Evolutionary conservation across 2,888 invertebrate species (phyloP).

Genomic region (Tetragonula carbonaria): DNA sequence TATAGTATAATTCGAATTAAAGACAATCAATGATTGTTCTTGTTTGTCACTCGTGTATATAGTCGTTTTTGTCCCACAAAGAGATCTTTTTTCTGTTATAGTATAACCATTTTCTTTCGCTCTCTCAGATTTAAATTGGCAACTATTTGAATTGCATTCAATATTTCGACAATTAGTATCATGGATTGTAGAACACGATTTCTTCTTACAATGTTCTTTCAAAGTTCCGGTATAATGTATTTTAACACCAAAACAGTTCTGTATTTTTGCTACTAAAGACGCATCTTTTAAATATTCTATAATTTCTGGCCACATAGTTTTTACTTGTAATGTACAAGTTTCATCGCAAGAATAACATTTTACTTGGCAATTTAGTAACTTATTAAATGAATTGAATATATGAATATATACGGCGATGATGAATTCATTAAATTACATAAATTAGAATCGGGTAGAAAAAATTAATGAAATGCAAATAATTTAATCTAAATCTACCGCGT

Average conservation of each 20-base stretch:
- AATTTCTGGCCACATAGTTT: slow-evolving; percentile 72
- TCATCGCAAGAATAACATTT: slow-evolving; percentile 44
- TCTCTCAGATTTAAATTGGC: slow-evolving; percentile 20
- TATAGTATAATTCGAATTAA: slow-evolving; percentile 85
- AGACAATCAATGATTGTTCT: slow-evolving; percentile 63
- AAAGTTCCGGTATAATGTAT: slow-evolving; percentile 76
- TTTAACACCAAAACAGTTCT: slow-evolving; percentile 91
- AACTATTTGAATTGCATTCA: slow-evolving; percentile 10
- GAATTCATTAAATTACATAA: not conserved
- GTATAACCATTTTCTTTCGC: slow-evolving; percentile 57
- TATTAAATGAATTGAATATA: not conserved
- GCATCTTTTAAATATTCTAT: slow-evolving; percentile 91
- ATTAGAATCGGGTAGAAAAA: not conserved
- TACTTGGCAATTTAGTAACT: not conserved
- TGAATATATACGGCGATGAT: not conserved
- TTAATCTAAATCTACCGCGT: not conserved
- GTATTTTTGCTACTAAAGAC: slow-evolving; percentile 90
- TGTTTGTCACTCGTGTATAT: slow-evolving; percentile 15
- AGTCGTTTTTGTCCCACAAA: slow-evolving; percentile 64
- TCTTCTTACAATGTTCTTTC: slow-evolving; percentile 2
- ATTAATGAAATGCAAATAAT: not conserved
- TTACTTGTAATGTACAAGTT: slow-evolving; percentile 8
- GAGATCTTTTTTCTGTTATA: slow-evolving; percentile 14
- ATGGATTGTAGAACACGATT: not conserved
- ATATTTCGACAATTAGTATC: slow-evolving; percentile 1